A percentile compares a stretch with the other conserved stretches of the same genome.
Evolutionary conservation across 1,140 invertebrate species (phyloP).

Genomic region (Lethocerus indicus): DNA sequence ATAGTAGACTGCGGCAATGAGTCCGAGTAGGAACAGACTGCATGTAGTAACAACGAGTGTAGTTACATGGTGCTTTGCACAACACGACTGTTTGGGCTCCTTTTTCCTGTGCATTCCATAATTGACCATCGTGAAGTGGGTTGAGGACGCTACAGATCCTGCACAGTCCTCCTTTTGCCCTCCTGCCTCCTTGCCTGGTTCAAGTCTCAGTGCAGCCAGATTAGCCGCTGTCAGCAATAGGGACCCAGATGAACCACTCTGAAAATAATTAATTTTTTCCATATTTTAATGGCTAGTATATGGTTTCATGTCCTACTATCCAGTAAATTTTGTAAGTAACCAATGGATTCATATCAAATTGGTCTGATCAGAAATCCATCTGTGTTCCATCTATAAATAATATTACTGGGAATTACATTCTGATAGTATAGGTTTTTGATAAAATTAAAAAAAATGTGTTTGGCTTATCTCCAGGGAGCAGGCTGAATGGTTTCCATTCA

Average conservation of each 20-base stretch:
- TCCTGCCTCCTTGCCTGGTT: conserved; percentile 25
- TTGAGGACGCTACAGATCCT: conserved; percentile 61
- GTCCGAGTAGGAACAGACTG: conserved; percentile 53
- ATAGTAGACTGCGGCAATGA: conserved; percentile 46
- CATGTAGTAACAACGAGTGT: conserved; percentile 63
- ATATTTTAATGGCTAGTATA: no score
- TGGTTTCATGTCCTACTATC: no score
- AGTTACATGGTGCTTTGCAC: conserved; percentile 47
- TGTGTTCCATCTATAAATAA: no score
- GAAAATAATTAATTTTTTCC: no score
- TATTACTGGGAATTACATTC: no score
- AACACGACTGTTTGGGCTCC: conserved; percentile 37
- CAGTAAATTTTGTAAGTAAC: no score
- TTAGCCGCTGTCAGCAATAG: conserved; percentile 58
- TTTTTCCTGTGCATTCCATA: conserved; percentile 37
- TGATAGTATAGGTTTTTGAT: neutral
- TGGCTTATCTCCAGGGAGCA: no score
- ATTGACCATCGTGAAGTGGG: conserved; percentile 69
- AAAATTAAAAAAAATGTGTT: no score
- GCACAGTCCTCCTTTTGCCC: conserved; percentile 32
- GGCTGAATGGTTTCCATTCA: no score
- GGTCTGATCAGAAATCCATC: no score
- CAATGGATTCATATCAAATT: no score
- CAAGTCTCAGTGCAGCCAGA: conserved; percentile 43
- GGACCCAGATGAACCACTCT: conserved; percentile 64